Percentiles rank a stretch among this genome's conserved stretches.
Conservation (phyloP, 2,888 invertebrate species). For the Auanema sp. region DNA sequence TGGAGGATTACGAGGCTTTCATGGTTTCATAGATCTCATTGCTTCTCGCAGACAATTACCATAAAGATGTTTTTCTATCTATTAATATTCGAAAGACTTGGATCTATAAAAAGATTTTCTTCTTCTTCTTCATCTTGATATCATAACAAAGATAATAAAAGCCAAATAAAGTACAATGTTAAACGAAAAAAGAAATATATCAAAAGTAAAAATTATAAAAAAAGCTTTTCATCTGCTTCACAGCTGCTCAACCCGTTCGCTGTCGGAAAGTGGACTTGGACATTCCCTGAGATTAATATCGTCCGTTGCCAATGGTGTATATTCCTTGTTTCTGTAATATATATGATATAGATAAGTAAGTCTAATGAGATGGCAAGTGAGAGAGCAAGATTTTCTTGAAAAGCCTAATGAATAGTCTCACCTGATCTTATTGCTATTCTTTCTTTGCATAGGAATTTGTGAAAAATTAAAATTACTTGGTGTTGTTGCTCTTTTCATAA, state of each 20-base stretch:
- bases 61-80: no score
- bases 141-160: no score
- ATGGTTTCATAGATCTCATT: no score
- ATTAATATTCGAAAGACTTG: no score
- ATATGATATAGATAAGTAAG: not conserved
- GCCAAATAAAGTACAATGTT: no score
- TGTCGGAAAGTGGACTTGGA: conserved; percentile 10
- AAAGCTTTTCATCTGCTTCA: conserved; percentile 1
- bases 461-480: conserved; percentile 35
- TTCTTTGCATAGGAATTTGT: conserved; percentile 29
- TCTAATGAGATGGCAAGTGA: not conserved
- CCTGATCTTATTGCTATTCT: conserved; percentile 21
- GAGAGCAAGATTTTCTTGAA: not conserved
- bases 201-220: no score
- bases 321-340: conserved; percentile 27
- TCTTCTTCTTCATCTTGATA: no score
- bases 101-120: no score
- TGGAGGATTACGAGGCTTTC: no score
- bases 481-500: conserved; percentile 28
- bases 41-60: no score
- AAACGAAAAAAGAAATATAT: no score
- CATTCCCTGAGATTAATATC: conserved; percentile 13
- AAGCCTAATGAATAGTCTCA: not conserved
- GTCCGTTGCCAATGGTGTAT: conserved; percentile 35
- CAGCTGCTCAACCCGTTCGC: conserved; percentile 19